Conservation (phyloP, 2,797 vertebrate genomes). For the Tachyglossus aculeatus region DNA sequence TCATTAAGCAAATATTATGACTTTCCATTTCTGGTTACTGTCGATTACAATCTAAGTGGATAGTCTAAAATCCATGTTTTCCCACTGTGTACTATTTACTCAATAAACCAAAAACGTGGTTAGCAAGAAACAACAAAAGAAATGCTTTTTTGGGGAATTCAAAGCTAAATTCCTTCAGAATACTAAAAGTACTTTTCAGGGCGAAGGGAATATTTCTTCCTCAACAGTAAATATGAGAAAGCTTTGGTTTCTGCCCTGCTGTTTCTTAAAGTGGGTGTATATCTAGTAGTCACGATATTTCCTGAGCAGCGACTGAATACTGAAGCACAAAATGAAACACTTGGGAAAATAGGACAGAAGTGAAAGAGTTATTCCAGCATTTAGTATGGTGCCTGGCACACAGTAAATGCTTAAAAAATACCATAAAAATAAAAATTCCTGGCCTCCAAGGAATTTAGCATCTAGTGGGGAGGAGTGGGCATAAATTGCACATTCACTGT, state of each 20-base stretch:
- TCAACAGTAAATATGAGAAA: conserved; percentile 7
- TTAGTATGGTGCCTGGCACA: too few relatives aligned
- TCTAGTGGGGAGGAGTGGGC: too few relatives aligned
- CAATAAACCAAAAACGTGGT: not conserved
- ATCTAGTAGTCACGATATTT: too few relatives aligned
- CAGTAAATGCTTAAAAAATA: too few relatives aligned
- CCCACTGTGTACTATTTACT: conserved; percentile 13
- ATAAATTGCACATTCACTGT: too few relatives aligned
- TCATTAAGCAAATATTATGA: not conserved
- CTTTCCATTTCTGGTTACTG: not conserved
- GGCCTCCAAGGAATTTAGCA: too few relatives aligned
- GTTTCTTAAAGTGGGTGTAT: conserved; percentile 29
- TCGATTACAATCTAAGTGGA: not conserved
- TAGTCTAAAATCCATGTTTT: conserved; percentile 15
- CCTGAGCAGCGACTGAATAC: too few relatives aligned
- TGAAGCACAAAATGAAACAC: too few relatives aligned
- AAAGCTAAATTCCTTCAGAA: conserved; percentile 30
- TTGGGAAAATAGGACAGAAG: too few relatives aligned
- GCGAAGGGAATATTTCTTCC: conserved; percentile 40
- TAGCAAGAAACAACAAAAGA: conserved; percentile 18
- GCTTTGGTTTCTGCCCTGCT: conserved; percentile 5
- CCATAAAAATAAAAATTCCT: too few relatives aligned
- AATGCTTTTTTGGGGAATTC: conserved; percentile 13
- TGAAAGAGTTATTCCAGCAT: too few relatives aligned
- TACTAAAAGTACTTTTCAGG: conserved; percentile 39